Evolutionary conservation across 2,888 invertebrate genomes (phyloP), one percentile per base, ranked within the genome.

Genomic region (Portevinia maculata): DNA sequence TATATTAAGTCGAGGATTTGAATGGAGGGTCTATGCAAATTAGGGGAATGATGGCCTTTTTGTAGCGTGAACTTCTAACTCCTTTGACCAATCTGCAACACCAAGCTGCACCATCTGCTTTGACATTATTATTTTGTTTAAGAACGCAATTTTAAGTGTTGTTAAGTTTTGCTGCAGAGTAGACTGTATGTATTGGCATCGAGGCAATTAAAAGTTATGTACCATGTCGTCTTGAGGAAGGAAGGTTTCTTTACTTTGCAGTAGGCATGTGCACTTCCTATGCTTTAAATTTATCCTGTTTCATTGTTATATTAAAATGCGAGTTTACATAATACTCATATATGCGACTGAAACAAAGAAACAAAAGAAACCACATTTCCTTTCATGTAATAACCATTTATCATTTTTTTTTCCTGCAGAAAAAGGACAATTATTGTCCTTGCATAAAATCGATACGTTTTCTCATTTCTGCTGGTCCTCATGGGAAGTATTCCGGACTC

Each of bases 341-440:
- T 19, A 37, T 59, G 15, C 41, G 17, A 28, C n/a, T 59, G 41
- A 48, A 76, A 62, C 15, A 44, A 21, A 24, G 52, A 30, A 53
- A 60, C n/a, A 53, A 73, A 79, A 79, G 65, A 60, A 46, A 59
- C 37, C 70, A 76, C 71, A 83, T 70, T 81, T 75, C 71, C 70
- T 60, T 76, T 76, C 70, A 60, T 76, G 76, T 83, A 76, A 83
- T 83, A 83, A 76, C 76, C 81, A 83, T 83, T 83, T 71, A 83
- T 83, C 81, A 76, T 83, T 65, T 76, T 67, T 81, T 65, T 17
- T 9, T 5, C 60, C 65, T 65, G 76, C 81, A 76, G 59, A 46
- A 67, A 73, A 44, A 70, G 62, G 69, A 81, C 75, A 75, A 81
- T 81, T 70, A 81, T 81, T 75, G 79, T 75, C 75, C 75, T 75